phyloP scores from a whole-genome alignment of 2,797 vertebrate genomes.

The Simalia tracyae region DNA sequence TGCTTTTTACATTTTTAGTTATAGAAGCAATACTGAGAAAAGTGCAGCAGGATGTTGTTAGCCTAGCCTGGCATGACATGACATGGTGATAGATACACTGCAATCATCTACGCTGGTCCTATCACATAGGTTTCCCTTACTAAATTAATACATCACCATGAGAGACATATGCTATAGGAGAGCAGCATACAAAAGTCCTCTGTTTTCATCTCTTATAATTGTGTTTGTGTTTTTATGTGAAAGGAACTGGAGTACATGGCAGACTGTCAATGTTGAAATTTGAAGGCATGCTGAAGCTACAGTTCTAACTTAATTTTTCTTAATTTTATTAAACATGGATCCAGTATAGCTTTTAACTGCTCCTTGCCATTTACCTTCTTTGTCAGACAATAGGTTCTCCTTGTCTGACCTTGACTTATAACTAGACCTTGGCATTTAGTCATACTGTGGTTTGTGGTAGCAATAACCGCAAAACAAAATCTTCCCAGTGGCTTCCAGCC shows the following conservation, averaged over 20 bases:
- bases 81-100: neutral
- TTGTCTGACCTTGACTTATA: slow-evolving; percentile 77
- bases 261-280: neutral
- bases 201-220: neutral
- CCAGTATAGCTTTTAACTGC: neutral
- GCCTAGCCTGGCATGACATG: neutral
- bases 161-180: neutral
- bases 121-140: neutral
- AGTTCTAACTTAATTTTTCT: slow-evolving; percentile 25
- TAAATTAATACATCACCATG: neutral
- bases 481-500: slow-evolving; percentile 71
- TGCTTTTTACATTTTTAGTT: neutral
- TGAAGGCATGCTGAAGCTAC: neutral
- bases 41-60: no score
- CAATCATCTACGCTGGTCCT: no score
- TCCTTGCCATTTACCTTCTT: slow-evolving; percentile 42
- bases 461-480: slow-evolving; percentile 76
- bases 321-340: neutral
- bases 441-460: slow-evolving; percentile 77
- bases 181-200: neutral
- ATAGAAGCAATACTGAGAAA: neutral
- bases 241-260: neutral
- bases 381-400: slow-evolving; percentile 15
- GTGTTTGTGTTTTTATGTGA: neutral
- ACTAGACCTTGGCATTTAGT: slow-evolving; percentile 65